Percentiles rank a stretch among this genome's conserved stretches.
Evolutionary conservation across 2,888 invertebrate genomes (phyloP).

Genomic region (Mesoligia furuncula): DNA sequence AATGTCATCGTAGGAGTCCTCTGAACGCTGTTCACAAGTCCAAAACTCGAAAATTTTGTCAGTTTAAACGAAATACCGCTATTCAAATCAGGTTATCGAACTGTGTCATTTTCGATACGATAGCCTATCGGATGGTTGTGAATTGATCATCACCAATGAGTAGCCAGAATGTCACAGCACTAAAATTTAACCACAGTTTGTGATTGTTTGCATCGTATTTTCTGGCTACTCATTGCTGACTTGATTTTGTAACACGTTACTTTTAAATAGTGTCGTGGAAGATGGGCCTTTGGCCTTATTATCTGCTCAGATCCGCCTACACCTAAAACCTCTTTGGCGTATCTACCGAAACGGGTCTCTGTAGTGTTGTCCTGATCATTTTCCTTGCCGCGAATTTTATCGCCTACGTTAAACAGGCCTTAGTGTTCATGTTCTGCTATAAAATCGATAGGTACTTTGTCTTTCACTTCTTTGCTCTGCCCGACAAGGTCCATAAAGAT

Average conservation of each 20-base stretch:
- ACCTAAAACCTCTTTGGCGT: conserved; percentile 12
- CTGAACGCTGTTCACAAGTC: neutral
- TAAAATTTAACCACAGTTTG: neutral
- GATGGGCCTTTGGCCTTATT: neutral
- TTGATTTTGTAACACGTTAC: neutral
- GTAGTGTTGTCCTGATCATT: conserved; percentile 4
- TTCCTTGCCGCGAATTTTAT: neutral
- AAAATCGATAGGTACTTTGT: neutral
- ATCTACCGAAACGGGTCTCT: neutral
- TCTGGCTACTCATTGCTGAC: neutral
- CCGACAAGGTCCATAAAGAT: neutral
- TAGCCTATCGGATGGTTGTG: neutral
- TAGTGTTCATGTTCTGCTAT: conserved; percentile 8
- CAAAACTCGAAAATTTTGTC: neutral
- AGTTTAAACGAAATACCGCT: neutral
- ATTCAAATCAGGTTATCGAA: too few species aligned
- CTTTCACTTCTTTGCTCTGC: neutral
- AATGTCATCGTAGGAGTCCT: neutral
- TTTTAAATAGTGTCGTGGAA: neutral
- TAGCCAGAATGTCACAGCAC: neutral
- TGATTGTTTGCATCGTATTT: neutral
- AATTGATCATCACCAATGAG: neutral
- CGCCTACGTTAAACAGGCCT: conserved; percentile 6
- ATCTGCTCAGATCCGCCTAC: conserved; percentile 14
- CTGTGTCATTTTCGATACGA: too few species aligned